A percentile compares a stretch with the other conserved stretches of the same genome.
Evolutionary conservation across 2,113 vertebrate species (phyloP).

Genomic region (Physeter macrocephalus): DNA sequence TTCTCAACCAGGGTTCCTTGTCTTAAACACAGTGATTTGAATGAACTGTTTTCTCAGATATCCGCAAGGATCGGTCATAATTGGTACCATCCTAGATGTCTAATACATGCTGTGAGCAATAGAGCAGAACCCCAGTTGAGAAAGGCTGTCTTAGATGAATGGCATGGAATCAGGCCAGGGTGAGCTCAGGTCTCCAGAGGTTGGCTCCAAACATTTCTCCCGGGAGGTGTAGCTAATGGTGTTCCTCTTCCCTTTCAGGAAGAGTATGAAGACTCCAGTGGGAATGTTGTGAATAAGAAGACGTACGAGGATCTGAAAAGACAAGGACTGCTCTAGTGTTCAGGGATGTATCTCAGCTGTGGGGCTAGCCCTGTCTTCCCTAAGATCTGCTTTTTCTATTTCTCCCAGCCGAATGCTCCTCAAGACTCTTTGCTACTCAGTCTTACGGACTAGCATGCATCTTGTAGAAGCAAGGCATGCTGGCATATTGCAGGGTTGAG

Average conservation of each 20-base stretch:
- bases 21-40: neutral
- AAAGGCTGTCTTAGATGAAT: neutral
- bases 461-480: constrained; percentile 67
- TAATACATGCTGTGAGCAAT: neutral
- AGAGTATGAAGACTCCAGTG: constrained; percentile 97
- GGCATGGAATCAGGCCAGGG: neutral
- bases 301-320: constrained; percentile 98
- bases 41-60: neutral
- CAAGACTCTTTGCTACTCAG: constrained; percentile 67
- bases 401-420: constrained; percentile 63
- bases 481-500: constrained; percentile 30
- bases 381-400: constrained; percentile 62
- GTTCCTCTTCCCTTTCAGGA: constrained; percentile 82
- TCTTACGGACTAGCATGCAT: constrained; percentile 57
- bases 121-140: neutral
- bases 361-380: neutral
- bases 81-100: neutral
- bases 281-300: constrained; percentile 98
- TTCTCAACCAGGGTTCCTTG: neutral
- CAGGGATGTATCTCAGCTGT: neutral
- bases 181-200: neutral
- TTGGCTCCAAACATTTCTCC: neutral
- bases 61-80: neutral
- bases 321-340: constrained; percentile 92
- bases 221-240: neutral